Base-by-base conservation (phyloP, 2,797 vertebrate genomes). In the Chelon labrosus region DNA sequence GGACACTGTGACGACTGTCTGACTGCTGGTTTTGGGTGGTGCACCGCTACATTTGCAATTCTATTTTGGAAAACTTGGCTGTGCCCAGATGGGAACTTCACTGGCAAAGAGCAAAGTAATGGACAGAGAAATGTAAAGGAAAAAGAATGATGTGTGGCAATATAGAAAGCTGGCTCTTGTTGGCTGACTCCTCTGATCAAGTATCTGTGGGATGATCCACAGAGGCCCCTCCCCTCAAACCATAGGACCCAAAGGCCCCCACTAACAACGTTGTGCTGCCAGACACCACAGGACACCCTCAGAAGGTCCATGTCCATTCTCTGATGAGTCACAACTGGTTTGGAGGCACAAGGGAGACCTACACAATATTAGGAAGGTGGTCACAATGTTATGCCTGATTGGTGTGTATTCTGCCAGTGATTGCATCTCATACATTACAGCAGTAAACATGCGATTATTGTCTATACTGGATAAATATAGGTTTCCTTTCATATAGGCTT, bases 1-100 rank as follows among this genome's bases (percentile, higher is more conserved):
- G 74, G 75, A 78, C 77, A 52, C 59, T 5, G 70, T 78, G 81
- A 82, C 71, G 59, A 62, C 79, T 12, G 70, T 47, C 76, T 52
- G 77, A 41, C 82, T 74, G 53, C 73, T 83, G 88, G 84, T 86
- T 88, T 87, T 85, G 88, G 85, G 84, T 73, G 87, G 84, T 82
- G 70, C 73, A n/a, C 70, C 20, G 73, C 65, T 54, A 46, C 77
- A 61, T 63, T 75, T 73, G 73, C 38, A 65, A 71, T 68, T 88
- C 80, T 89, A 87, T 89, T 91, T 89, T 81, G 70, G 79, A 89
- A 67, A 64, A 35, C 49, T 69, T 62, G 66, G 59, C 66, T 37
- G 60, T 69, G 69, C 25, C 68, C 68, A 73, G 46, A 84, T 82
- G 85, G 75, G 65, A 85, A 75, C 47, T 53, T 73, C 54, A 55